Conservation (phyloP, 2,113 vertebrate species). For the Lampris incognitus region DNA sequence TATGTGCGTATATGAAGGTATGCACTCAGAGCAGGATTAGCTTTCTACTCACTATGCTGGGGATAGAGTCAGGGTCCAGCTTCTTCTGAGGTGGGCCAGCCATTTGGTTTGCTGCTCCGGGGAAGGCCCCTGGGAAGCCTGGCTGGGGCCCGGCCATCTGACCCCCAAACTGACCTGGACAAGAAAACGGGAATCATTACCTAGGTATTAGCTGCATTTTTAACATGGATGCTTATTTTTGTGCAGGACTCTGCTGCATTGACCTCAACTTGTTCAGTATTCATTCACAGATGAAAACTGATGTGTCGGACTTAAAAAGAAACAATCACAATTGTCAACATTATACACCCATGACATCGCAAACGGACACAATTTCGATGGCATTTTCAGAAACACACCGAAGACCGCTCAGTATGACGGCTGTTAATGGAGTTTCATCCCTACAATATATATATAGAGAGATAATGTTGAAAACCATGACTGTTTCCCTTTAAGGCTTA, state of each 20-base stretch:
- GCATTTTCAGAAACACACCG: too few species aligned
- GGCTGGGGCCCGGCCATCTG: constrained; percentile 85
- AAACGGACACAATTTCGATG: too few species aligned
- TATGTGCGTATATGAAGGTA: constrained; percentile 1
- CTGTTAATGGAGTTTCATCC: too few species aligned
- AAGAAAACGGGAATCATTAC: constrained; percentile 14
- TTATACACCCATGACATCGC: too few species aligned
- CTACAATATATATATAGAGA: too few species aligned
- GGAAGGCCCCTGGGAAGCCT: constrained; percentile 86
- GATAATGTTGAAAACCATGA: too few species aligned
- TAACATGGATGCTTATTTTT: neutral
- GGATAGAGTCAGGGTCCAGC: constrained; percentile 91
- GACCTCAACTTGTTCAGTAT: neutral
- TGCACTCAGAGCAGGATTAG: constrained; percentile 9
- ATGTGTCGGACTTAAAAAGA: too few species aligned
- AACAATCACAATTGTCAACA: too few species aligned
- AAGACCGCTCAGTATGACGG: too few species aligned
- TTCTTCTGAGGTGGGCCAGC: constrained; percentile 90
- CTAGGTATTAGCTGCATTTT: neutral
- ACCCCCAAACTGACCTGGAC: constrained; percentile 85
- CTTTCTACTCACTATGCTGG: constrained; percentile 87
- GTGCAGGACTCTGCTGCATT: neutral
- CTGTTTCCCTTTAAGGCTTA: too few species aligned
- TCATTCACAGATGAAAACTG: too few species aligned
- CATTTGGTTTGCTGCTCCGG: constrained; percentile 78